Evolutionary conservation across 1,140 invertebrate species (phyloP), one percentile per base, ranked within the genome.

Genomic region (Helicorthomorpha holstii): DNA sequence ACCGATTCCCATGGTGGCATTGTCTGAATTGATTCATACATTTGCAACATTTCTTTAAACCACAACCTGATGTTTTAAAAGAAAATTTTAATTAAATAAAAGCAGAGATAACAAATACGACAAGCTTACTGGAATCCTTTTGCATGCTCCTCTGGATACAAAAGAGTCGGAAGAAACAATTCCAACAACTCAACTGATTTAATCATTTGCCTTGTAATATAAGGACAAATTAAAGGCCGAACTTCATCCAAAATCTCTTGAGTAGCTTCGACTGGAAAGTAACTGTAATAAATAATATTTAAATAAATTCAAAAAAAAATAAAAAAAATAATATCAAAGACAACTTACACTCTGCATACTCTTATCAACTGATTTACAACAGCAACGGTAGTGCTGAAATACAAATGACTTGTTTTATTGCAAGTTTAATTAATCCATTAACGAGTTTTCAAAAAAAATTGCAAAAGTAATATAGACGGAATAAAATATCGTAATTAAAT

Each of bases 211-310:
- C 63, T 51, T 59, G 80, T 79, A 64, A 85, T 69, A 65, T 67
- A 73, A 51, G 85, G 77, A 68, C 80, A 82, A 58, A 90, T 60
- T 51, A 75, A 70, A 16, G 89, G 88, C 49, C 82, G 71, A 59
- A 86, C 76, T 66, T 87, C 81, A 56, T 85, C 83, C 50, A 95
- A 64, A 60, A 96, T 91, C 69, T 95, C 90, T 66, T 81, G 75
- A 0, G 88, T 92, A 1, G 88, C 78, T 21, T 68, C 66, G 21
- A 75, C 59, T 3, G 79, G 72, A 61, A 90, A 90, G 66, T 86
- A 90, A 34, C 79, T 84, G 62, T 41, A 64, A 61, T 7, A 34
- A 34, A 34, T n/a, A 34, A 34, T 16, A 7, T 34, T 16, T 16
- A 34, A 34, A 7, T 34, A 34, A 7, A 34, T 16, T 34, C 16